phyloP scores from a whole-genome alignment of 2,797 vertebrate species.

The Acanthurus lineatus region DNA sequence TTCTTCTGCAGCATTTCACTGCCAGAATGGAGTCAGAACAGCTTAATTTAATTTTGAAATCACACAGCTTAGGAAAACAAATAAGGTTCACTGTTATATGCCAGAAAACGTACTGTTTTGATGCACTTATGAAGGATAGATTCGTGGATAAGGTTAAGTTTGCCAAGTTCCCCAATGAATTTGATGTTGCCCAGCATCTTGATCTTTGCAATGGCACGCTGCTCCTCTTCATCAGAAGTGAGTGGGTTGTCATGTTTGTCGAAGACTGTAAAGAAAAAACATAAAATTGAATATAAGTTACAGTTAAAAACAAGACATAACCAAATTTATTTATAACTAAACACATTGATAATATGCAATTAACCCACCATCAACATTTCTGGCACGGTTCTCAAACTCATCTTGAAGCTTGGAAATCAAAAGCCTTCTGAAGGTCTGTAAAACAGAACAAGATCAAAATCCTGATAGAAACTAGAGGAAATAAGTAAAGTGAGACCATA shows the following conservation, averaged over 20 bases:
- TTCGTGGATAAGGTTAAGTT: slow-evolving; percentile 99
- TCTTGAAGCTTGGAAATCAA: slow-evolving; percentile 99
- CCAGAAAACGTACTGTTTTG: slow-evolving; percentile 94
- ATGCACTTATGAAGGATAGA: slow-evolving; percentile 99
- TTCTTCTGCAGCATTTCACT: neutral
- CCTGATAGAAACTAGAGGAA: neutral
- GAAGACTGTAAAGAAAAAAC: slow-evolving; percentile 88
- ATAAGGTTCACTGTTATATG: neutral
- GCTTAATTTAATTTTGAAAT: neutral
- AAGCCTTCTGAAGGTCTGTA: slow-evolving; percentile 98
- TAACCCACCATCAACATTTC: slow-evolving; percentile 97
- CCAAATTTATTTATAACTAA: neutral
- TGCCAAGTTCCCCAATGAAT: slow-evolving; percentile 99
- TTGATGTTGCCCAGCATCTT: slow-evolving; percentile 99
- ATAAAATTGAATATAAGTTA: neutral
- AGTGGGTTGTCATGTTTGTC: slow-evolving; percentile 97
- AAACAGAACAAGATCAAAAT: slow-evolving; percentile 5
- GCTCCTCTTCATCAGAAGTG: slow-evolving; percentile 98
- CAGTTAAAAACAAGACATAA: neutral
- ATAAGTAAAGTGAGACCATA: neutral
- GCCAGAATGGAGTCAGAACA: neutral
- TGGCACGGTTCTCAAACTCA: slow-evolving; percentile 99
- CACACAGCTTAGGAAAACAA: neutral
- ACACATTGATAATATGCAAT: neutral
- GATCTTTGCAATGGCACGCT: slow-evolving; percentile 97